Evolutionary conservation across 2,888 invertebrate genomes (phyloP).

Genomic region (Frankliniella fusca): DNA sequence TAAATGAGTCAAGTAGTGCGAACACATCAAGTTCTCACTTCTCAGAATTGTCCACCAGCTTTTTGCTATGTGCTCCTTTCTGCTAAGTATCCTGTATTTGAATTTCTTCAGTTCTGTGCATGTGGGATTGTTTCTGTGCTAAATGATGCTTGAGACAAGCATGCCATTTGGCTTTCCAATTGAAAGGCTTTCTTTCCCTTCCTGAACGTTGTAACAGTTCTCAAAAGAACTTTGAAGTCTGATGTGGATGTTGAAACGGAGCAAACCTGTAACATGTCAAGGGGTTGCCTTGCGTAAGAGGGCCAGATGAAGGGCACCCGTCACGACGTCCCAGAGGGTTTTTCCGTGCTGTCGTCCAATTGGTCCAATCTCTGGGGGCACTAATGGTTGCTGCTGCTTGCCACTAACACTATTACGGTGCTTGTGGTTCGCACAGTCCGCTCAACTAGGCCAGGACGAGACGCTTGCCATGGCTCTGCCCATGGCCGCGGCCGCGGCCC

Average conservation of each 20-base stretch:
- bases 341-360: background rate
- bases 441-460: background rate
- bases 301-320: too few species aligned
- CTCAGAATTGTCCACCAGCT: too few species aligned
- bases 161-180: background rate
- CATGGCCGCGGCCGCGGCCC: background rate
- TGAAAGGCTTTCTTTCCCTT: background rate
- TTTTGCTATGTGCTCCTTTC: too few species aligned
- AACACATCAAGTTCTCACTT: too few species aligned
- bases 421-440: background rate
- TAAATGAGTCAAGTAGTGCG: too few species aligned
- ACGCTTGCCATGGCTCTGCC: background rate
- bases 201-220: background rate
- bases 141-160: background rate
- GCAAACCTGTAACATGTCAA: too few species aligned
- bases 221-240: background rate
- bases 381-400: background rate
- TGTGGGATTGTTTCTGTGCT: background rate
- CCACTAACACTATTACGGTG: background rate
- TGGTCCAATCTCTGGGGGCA: background rate
- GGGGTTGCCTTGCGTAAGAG: too few species aligned
- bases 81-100: too few species aligned
- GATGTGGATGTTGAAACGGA: background rate
- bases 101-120: too few species aligned
- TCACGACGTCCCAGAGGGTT: too few species aligned